Conservation (phyloP, 2,113 vertebrate genomes). For the Nothobranchius furzeri region DNA sequence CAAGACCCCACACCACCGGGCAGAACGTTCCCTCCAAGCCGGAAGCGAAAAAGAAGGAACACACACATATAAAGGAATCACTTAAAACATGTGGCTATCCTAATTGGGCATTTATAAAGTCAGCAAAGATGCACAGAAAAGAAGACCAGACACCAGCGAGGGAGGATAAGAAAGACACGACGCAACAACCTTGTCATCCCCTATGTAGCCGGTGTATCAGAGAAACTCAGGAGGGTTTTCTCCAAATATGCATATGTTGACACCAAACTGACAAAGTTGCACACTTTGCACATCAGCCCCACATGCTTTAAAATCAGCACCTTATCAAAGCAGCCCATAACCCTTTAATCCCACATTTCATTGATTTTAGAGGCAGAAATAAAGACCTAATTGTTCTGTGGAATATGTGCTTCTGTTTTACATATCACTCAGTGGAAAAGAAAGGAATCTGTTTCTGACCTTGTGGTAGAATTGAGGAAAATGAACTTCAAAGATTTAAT, state of each 20-base stretch:
- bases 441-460: slow-evolving; percentile 65
- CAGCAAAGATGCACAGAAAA: too few species aligned
- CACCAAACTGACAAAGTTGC: slow-evolving; percentile 17
- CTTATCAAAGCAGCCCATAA: slow-evolving; percentile 54
- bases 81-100: too few species aligned
- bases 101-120: too few species aligned
- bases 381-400: slow-evolving; percentile 69
- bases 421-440: slow-evolving; percentile 60
- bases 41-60: too few species aligned
- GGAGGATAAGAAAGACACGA: too few species aligned
- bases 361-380: slow-evolving; percentile 34
- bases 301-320: slow-evolving; percentile 49
- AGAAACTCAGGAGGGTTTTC: too few species aligned
- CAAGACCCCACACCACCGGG: too few species aligned
- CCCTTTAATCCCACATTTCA: slow-evolving; percentile 26
- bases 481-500: slow-evolving; percentile 47
- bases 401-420: slow-evolving; percentile 69
- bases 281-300: slow-evolving; percentile 16
- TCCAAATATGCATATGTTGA: slow-evolving; percentile 7
- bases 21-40: too few species aligned
- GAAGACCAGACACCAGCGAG: too few species aligned
- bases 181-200: too few species aligned
- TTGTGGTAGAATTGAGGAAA: slow-evolving; percentile 41
- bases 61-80: too few species aligned
- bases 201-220: too few species aligned